Evolutionary conservation across 2,797 vertebrate genomes (phyloP), one percentile per base, ranked within the genome.

Genomic region (Pangasius sanitwongsei): DNA sequence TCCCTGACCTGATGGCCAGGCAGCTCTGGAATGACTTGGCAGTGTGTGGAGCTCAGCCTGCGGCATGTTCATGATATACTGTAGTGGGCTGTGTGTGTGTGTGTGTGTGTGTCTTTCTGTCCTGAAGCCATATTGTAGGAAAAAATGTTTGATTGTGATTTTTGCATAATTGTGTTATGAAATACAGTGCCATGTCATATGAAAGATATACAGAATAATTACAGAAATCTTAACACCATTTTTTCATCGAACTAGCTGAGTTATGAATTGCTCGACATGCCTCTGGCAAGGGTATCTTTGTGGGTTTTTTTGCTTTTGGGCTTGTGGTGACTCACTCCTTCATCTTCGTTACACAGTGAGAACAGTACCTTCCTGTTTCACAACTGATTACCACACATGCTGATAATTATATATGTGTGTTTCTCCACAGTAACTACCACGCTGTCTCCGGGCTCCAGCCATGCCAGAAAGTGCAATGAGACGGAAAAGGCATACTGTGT

Each of bases 401-500:
- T 83, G 86, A 89, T 89, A n/a, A 81, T 82, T 88, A 37, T 80
- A n/a, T 82, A 63, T 87, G 80, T 86, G 74, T 87, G 92, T 92
- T 57, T 86, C 82, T n/a, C 34, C 0, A 90, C 93, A 97, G 96
- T 97, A 94, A 97, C 97, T 92, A 98, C 98, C 94, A 98, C 97
- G 87, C 96, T 97, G 86, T 97, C 98, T 84, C 96, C 97, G 50
- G 98, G 97, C 92, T 97, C 97, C 11, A 98, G 98, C 90, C 98
- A 98, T 0, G 96, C 96, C 55, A 96, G 98, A 93, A 97, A 97
- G 95, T 99, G 98, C 96, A 99, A 99, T 18, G 98, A 99, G 93
- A 97, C 98, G 6, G 98, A 98, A 94, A 99, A 98, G 95, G 96
- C 97, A 89, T 97, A 98, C 93, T 99, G 98, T 91, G 97, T 97